These are phyloP conservation scores for Alethe diademata DNA, from an alignment of 2,113 vertebrate genomes.

Conservation along the genomic window DNA sequence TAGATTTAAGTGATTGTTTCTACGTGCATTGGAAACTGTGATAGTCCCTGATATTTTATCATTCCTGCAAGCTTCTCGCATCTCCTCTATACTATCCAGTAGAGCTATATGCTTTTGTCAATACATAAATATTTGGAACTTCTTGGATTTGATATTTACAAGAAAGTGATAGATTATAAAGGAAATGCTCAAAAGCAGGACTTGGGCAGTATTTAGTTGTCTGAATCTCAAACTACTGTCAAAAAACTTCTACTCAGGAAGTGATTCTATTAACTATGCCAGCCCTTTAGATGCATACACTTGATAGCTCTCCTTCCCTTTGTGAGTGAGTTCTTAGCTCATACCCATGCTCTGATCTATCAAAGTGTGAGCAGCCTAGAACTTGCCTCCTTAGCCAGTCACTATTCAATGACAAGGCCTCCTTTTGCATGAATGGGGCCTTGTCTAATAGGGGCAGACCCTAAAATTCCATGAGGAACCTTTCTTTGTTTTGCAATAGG, in stretches of 20 bases:
- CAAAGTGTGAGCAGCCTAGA: background rate
- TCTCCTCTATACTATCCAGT: background rate
- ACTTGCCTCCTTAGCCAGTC: background rate
- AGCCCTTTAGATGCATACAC: background rate
- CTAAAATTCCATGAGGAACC: background rate
- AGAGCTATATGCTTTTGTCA: accelerated
- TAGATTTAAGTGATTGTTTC: background rate
- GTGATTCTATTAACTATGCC: background rate
- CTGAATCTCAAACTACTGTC: background rate
- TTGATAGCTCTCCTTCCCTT: background rate
- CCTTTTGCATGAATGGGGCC: background rate
- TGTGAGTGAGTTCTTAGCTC: background rate
- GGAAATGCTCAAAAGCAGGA: background rate
- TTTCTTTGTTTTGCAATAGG: background rate
- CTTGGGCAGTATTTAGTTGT: background rate
- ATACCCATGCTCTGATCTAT: background rate
- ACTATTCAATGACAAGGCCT: background rate
- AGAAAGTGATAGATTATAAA: background rate
- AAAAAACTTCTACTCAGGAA: background rate
- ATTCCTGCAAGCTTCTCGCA: background rate
- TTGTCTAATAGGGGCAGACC: background rate
- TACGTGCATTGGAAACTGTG: background rate
- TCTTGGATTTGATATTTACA: background rate
- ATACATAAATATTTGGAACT: background rate
- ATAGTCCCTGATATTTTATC: background rate